Conservation (phyloP, 2,797 vertebrate species). For the Karalla daura region DNA sequence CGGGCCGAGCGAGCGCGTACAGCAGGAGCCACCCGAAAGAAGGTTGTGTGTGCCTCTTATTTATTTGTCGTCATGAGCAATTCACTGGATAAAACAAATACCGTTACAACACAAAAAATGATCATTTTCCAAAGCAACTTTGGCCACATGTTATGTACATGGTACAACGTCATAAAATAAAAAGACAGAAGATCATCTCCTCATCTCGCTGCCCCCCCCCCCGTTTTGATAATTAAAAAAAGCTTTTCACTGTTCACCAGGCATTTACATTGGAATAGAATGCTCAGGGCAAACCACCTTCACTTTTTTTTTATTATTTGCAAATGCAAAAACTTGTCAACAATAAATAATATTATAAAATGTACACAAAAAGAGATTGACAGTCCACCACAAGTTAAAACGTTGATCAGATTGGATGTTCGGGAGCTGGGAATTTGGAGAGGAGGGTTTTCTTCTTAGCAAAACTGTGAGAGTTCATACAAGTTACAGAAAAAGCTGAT, state of each 20-base stretch:
- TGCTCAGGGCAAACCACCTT: slow-evolving; percentile 79
- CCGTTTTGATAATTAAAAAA: slow-evolving; percentile 79
- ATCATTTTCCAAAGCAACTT: slow-evolving; percentile 79
- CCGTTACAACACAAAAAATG: slow-evolving; percentile 87
- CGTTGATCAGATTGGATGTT: slow-evolving; percentile 78
- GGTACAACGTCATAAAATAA: slow-evolving; percentile 85
- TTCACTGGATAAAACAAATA: slow-evolving; percentile 88
- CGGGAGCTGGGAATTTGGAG: slow-evolving; percentile 48
- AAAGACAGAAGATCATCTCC: slow-evolving; percentile 75
- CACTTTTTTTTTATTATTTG: slow-evolving; percentile 74
- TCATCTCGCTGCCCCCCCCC: slow-evolving; percentile 73
- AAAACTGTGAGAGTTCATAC: slow-evolving; percentile 84
- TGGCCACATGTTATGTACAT: slow-evolving; percentile 86
- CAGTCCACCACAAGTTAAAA: slow-evolving; percentile 85
- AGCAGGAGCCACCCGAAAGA: slow-evolving; percentile 54
- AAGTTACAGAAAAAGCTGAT: slow-evolving; percentile 85
- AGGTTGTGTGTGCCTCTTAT: slow-evolving; percentile 78
- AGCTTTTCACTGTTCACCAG: slow-evolving; percentile 74
- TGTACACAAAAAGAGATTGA: slow-evolving; percentile 86
- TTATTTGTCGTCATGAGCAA: slow-evolving; percentile 88
- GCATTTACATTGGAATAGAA: slow-evolving; percentile 77
- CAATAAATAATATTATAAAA: slow-evolving; percentile 92
- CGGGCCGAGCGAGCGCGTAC: slow-evolving; percentile 10
- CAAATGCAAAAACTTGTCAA: slow-evolving; percentile 86
- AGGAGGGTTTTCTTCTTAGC: slow-evolving; percentile 68